These are phyloP conservation scores for Caenorhabditis uteleia DNA, from an alignment of 2,888 invertebrate genomes.

Conservation along the genomic window DNA sequence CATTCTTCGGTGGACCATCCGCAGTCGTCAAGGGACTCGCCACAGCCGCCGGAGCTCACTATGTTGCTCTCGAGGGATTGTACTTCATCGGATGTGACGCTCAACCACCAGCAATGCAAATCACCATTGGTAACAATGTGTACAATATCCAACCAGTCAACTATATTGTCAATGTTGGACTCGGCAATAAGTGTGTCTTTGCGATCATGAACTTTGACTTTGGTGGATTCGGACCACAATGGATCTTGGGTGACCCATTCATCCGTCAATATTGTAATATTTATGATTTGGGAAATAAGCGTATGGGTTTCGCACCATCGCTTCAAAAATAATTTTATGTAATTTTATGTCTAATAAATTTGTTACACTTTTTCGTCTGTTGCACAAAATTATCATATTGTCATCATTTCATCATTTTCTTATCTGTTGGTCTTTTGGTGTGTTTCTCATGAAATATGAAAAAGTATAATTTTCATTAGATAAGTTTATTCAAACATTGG, in stretches of 20 bases:
- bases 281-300: slow-evolving; percentile 29
- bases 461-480: too few relatives aligned
- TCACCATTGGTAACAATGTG: slow-evolving; percentile 47
- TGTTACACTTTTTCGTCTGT: too few relatives aligned
- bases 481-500: too few relatives aligned
- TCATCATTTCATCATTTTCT: too few relatives aligned
- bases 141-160: slow-evolving; percentile 40
- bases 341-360: too few relatives aligned
- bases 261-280: slow-evolving; percentile 28
- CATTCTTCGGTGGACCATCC: slow-evolving; percentile 50
- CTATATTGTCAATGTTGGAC: slow-evolving; percentile 40
- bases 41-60: slow-evolving; percentile 38
- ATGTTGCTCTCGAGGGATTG: slow-evolving; percentile 28
- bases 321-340: slow-evolving; percentile 18
- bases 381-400: too few relatives aligned
- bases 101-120: slow-evolving; percentile 35
- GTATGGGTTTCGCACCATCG: slow-evolving; percentile 35
- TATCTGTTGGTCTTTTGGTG: too few relatives aligned
- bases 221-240: slow-evolving; percentile 44
- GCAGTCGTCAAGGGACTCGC: slow-evolving; percentile 34
- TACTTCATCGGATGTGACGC: slow-evolving; percentile 46
- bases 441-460: too few relatives aligned
- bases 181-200: slow-evolving; percentile 42
- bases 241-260: too few relatives aligned
- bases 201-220: slow-evolving; percentile 50